Conservation (phyloP, 2,113 vertebrate genomes). For the Uria lomvia region DNA sequence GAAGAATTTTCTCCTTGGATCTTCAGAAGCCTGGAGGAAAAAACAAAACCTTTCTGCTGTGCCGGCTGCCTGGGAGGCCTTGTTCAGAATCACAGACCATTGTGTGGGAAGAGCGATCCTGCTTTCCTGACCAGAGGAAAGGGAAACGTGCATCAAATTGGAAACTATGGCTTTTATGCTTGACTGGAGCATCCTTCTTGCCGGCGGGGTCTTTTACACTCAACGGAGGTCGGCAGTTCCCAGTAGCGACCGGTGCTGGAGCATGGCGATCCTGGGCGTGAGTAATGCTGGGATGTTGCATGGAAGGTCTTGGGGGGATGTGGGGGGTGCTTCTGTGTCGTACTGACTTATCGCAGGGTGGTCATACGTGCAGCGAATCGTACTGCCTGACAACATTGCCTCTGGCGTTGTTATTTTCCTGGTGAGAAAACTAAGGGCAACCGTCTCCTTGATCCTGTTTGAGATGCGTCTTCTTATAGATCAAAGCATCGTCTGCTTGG, state of each 20-base stretch:
- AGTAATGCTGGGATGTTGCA: neutral
- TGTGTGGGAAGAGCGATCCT: neutral
- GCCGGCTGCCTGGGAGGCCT: neutral
- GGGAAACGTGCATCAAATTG: neutral
- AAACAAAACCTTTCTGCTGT: neutral
- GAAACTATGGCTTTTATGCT: neutral
- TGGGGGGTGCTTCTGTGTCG: neutral
- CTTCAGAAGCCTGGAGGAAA: neutral
- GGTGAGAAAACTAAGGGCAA: neutral
- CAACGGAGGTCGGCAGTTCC: neutral
- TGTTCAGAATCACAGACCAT: rapidly evolving
- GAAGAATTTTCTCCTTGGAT: neutral
- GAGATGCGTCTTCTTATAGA: neutral
- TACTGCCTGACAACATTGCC: neutral
- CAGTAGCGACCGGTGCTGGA: rapidly evolving
- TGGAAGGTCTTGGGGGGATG: neutral
- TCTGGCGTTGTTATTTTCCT: neutral
- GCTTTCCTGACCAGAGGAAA: neutral
- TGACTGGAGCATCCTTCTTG: neutral
- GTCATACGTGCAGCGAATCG: rapidly evolving
- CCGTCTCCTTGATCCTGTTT: neutral
- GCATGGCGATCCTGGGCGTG: rapidly evolving
- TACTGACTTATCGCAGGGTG: rapidly evolving
- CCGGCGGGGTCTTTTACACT: neutral
- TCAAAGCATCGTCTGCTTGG: neutral